Evolutionary conservation across 1,140 invertebrate species (phyloP).

Genomic region (Nasonia vitripennis): DNA sequence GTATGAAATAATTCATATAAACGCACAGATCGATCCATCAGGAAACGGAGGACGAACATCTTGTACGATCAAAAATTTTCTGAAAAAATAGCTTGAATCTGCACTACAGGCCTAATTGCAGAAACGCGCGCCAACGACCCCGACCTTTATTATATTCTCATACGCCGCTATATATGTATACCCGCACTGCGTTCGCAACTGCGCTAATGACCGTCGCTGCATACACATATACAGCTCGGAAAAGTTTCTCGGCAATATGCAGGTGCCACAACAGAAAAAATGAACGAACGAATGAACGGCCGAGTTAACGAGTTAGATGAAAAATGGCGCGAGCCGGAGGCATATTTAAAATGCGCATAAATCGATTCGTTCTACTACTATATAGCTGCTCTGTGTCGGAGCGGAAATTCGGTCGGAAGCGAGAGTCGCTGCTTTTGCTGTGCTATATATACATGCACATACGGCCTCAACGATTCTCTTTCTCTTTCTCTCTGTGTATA

Average conservation of each 20-base stretch:
- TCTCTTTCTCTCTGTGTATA: neutral
- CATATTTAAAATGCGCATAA: constrained; percentile 25
- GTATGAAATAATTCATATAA: no score
- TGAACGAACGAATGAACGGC: no score
- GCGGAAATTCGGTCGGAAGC: constrained; percentile 34
- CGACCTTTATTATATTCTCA: neutral
- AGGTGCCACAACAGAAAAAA: neutral
- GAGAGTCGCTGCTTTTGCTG: neutral
- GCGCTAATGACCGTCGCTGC: neutral
- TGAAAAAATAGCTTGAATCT: no score
- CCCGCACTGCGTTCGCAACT: neutral
- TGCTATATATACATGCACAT: neutral
- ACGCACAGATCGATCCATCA: no score
- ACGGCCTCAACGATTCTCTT: no score
- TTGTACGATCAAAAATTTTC: no score
- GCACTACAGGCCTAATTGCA: no score
- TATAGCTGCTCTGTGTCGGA: neutral
- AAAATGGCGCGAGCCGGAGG: neutral
- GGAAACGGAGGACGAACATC: no score
- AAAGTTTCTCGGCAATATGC: neutral
- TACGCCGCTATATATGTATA: neutral
- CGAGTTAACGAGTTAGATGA: constrained; percentile 9
- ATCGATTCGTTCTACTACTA: constrained; percentile 17
- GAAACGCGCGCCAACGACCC: neutral
- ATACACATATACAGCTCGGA: neutral